phyloP scores from a whole-genome alignment of 1,140 invertebrate genomes.

The Amyelois transitella region DNA sequence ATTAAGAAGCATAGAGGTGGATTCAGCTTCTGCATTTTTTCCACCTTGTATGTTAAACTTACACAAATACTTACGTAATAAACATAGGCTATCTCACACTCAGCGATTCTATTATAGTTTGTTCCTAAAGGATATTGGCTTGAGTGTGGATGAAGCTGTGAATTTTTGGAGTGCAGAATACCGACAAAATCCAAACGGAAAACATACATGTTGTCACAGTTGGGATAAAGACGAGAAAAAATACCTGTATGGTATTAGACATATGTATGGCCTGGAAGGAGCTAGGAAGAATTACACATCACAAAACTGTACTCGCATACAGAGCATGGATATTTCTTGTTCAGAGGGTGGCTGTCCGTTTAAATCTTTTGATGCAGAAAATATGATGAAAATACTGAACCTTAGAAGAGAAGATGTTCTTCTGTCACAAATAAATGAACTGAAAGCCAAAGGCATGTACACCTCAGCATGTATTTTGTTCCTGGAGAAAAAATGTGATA shows the following conservation, averaged over 20 bases:
- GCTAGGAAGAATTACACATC: slow-evolving; percentile 76
- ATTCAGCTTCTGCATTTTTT: slow-evolving; percentile 76
- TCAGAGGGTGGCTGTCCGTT: slow-evolving; percentile 79
- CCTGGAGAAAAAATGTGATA: slow-evolving; percentile 22
- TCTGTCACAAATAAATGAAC: slow-evolving; percentile 39
- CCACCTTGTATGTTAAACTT: slow-evolving; percentile 86
- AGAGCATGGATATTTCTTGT: slow-evolving; percentile 55
- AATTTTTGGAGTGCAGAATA: slow-evolving; percentile 82
- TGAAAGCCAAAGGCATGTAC: slow-evolving; percentile 32
- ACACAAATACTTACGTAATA: slow-evolving; percentile 76
- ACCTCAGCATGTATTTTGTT: slow-evolving; percentile 42
- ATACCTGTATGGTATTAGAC: slow-evolving; percentile 82
- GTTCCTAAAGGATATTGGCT: slow-evolving; percentile 82
- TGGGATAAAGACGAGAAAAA: slow-evolving; percentile 79
- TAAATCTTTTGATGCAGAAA: slow-evolving; percentile 72
- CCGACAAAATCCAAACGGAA: slow-evolving; percentile 68
- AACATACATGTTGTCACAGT: slow-evolving; percentile 75
- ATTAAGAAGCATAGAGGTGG: slow-evolving; percentile 66
- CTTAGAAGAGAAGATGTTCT: slow-evolving; percentile 16
- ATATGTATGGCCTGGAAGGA: slow-evolving; percentile 84
- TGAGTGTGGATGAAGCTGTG: slow-evolving; percentile 78
- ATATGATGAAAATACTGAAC: slow-evolving; percentile 42
- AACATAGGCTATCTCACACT: slow-evolving; percentile 83
- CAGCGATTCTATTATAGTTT: slow-evolving; percentile 82
- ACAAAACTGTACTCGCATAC: slow-evolving; percentile 74